phyloP scores from a whole-genome alignment of 2,797 vertebrate genomes.

The Peromyscus aztecus region DNA sequence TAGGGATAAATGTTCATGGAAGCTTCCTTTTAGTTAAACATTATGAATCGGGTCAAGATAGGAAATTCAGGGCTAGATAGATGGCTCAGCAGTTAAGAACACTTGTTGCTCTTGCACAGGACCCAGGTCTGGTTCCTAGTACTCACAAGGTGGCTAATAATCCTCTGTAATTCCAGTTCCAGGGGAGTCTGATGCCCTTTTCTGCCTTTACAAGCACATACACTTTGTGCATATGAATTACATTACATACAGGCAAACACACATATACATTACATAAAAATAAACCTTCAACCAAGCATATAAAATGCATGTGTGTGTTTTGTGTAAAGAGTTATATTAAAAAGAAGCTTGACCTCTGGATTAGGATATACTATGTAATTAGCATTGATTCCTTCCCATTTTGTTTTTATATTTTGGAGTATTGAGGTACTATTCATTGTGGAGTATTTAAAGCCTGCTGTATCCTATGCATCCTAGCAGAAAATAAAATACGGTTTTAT shows the following conservation, averaged over 20 bases:
- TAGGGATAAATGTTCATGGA: background rate
- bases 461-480: background rate
- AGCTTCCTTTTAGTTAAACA: constrained; percentile 20
- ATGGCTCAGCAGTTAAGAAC: background rate
- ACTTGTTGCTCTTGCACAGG: background rate
- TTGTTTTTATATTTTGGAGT: constrained; percentile 50
- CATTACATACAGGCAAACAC: background rate
- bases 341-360: background rate
- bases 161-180: background rate
- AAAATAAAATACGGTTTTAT: constrained; percentile 36
- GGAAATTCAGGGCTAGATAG: background rate
- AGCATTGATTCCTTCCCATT: constrained; percentile 23
- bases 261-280: background rate
- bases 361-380: constrained; percentile 6
- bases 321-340: background rate
- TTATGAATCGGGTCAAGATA: constrained; percentile 31
- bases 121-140: background rate
- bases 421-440: constrained; percentile 27
- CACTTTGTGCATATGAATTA: background rate
- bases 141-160: background rate
- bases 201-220: background rate
- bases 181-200: background rate
- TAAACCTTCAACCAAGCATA: background rate
- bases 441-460: constrained; percentile 32
- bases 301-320: background rate